Base-by-base conservation (phyloP, 1,140 invertebrate genomes). In the Diorhabda carinulata region DNA sequence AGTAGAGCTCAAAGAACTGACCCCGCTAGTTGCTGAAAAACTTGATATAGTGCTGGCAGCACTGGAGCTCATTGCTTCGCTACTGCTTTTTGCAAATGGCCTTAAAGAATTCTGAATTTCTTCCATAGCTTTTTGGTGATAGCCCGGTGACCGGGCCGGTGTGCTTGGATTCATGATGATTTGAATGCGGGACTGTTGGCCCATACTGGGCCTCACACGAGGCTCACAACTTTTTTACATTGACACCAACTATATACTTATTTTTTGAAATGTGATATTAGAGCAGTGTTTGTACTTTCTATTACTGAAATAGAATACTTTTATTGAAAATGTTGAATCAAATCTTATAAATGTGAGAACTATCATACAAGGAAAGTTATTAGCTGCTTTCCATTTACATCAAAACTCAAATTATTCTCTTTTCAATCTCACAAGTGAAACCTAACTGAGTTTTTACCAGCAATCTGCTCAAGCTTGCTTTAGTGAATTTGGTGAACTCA, bases 121-220 rank as follows among this genome's bases (percentile, higher is more conserved):
- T 81, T 91, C 91, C 82, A 96, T 85, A 76, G 92, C 92, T 83
- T 94, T 93, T 80, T 93, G 91, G 82, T 92, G 90, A 82, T 94
- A 95, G 84, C 90, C 90, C 84, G 90, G 89, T 81, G 88, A 88
- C 81, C 90, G 89, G 84, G 88, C 88, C 10, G 61, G 40, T 74
- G 82, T 82, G 79, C 82, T 84, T 79, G 85, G 85, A 82, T 90
- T 91, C 89, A 91, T 91, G 85, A 84, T 82, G 72, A 66, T 66
- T 70, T 61, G 62, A 45, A 70, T 70, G 74, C 77, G 77, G 77
- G 82, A 81, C 82, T 81, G 79, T 73, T 87, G 86, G 86, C 87
- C 87, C 87, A 88, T 88, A 83, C 85, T 87, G 85, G 84, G 84
- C 82, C 84, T 80, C 78, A 73, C 52, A 9, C 10, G 59, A 56